Base-by-base conservation (phyloP, 2,113 vertebrate species). In the Scomber colias region DNA sequence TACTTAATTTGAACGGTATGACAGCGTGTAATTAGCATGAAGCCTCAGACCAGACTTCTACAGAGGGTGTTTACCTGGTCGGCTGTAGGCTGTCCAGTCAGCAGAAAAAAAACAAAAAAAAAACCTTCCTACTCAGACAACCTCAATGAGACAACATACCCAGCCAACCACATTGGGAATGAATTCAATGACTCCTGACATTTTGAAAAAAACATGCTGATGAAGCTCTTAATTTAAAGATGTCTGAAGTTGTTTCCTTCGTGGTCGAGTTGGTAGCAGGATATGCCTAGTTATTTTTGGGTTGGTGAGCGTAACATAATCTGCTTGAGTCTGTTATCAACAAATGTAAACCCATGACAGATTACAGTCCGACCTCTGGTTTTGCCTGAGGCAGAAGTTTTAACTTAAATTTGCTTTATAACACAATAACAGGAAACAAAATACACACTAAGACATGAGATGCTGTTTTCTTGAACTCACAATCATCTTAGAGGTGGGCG, bases 41-140 rank as follows among this genome's bases (percentile, higher is more conserved):
- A 87, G 61, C 71, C 61, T 57, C 81, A 91, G 90, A 77, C 84
- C 82, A 93, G 89, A 87, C 90, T 90, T 53, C 72, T 84, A 76
- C 84, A 79, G 70, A 71, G 69, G 69, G 53, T 90, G 86, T 92
- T 93, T 93, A 92, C 90, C 87, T 87, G 83, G 54, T 79, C 63
- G 73, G 80, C 86, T 79, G 84, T 56, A 50, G 65, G 78, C 68
- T 80, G 88, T 82, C 3, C 48, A 63, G 89, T 92, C 90, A 90
- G 91, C 88, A 87, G 60, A 54, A 69, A 4, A 50, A 45, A 27
- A 27, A 57, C 10, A 11, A 45, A 60, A 11, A 31, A 60, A 75
- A 77, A 69, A 4, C 12, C 16, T 60, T 64, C 74, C 19, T 68
- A 8, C 65, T 73, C 79, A 93, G 86, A 92, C 86, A 80, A 66